Percentiles rank a stretch among this genome's conserved stretches.
Conservation (phyloP, 1,140 invertebrate genomes). For the Caerostris darwini region DNA sequence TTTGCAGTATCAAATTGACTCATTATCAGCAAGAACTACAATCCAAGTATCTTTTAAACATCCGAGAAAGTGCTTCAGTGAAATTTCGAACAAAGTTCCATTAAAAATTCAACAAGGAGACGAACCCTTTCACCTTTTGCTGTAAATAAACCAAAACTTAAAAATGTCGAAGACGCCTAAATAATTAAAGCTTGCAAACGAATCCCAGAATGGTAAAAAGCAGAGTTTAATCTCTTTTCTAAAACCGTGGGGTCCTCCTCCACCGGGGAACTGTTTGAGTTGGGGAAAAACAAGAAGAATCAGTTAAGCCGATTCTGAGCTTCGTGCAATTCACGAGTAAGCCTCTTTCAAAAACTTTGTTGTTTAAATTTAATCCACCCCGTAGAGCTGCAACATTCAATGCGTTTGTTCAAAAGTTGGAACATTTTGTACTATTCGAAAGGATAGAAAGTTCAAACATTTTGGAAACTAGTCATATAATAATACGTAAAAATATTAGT, state of each 20-base stretch:
- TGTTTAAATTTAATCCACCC: conserved; percentile 20
- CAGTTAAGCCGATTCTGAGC: not conserved
- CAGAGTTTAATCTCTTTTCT: not conserved
- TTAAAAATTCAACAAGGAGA: not conserved
- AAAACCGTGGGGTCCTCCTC: not conserved
- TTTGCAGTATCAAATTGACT: too few species aligned
- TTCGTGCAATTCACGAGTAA: not conserved
- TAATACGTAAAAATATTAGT: too few species aligned
- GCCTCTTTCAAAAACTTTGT: conserved; percentile 39
- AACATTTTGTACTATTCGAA: too few species aligned
- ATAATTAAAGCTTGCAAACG: not conserved
- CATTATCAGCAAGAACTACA: too few species aligned
- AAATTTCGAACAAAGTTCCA: not conserved
- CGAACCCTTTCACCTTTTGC: not conserved
- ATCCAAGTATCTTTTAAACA: not conserved
- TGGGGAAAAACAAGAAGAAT: not conserved
- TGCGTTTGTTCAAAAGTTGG: not conserved
- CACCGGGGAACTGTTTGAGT: not conserved
- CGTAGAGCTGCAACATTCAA: not conserved
- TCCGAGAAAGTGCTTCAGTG: not conserved
- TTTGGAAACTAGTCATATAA: too few species aligned
- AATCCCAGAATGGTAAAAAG: not conserved
- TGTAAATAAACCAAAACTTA: not conserved
- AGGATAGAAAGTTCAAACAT: too few species aligned
- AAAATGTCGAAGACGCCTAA: not conserved